These are phyloP conservation scores for Neomonachus schauinslandi DNA, from an alignment of 2,113 vertebrate genomes.

Conservation along the genomic window DNA sequence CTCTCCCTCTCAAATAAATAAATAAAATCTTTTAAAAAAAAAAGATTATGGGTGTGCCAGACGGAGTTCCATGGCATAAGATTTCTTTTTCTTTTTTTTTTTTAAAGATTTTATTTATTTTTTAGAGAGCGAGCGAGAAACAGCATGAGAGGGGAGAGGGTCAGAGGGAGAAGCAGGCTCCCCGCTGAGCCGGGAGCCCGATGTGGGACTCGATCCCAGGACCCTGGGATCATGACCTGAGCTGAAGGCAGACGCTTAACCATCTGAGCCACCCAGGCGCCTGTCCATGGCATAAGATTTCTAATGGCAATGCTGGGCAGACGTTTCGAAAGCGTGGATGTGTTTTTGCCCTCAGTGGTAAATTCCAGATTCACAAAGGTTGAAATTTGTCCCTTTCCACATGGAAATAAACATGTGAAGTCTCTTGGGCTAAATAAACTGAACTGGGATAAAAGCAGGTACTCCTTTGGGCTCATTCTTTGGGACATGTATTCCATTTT, in stretches of 20 bases:
- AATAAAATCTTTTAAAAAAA: neutral
- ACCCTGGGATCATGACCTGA: no score
- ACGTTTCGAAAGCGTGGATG: neutral
- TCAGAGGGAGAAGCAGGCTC: no score
- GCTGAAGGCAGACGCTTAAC: no score
- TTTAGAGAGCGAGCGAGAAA: no score
- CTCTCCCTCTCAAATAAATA: neutral
- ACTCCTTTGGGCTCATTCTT: neutral
- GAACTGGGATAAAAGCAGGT: neutral
- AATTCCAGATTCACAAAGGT: neutral
- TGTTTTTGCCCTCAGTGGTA: neutral
- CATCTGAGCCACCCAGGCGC: no score
- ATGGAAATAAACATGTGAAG: neutral
- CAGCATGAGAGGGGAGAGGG: no score
- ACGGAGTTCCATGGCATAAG: neutral
- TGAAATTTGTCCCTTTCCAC: neutral
- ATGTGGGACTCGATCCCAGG: no score
- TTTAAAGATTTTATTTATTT: no score
- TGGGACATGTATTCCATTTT: neutral
- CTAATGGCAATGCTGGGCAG: no score
- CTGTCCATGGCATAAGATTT: neutral
- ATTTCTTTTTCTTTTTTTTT: neutral
- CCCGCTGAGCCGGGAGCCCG: no score
- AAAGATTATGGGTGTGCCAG: neutral
- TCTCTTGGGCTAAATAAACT: neutral